These are phyloP conservation scores for Oryzias javanicus DNA, from an alignment of 2,113 vertebrate species.

Conservation along the genomic window DNA sequence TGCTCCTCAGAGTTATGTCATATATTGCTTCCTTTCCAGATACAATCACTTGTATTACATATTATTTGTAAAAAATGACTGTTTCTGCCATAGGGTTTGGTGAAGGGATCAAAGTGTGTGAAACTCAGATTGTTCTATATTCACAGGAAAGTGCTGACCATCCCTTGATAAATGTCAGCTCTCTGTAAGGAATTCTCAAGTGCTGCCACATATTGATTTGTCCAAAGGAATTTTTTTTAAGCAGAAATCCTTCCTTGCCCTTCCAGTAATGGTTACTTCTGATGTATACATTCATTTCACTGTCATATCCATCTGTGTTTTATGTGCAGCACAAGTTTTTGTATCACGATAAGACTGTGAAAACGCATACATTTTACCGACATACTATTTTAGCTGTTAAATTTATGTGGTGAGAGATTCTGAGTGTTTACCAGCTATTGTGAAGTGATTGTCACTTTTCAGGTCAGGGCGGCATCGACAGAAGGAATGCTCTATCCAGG, in stretches of 20 bases:
- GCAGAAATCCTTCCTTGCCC: conserved; percentile 31
- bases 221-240: conserved; percentile 59
- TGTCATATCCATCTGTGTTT: conserved; percentile 13
- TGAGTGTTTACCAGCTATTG: conserved; percentile 11
- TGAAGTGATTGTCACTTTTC: conserved; percentile 19
- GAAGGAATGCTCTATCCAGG: conserved; percentile 28
- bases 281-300: conserved; percentile 20
- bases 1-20: no score
- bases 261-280: conserved; percentile 32
- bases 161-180: conserved; percentile 69
- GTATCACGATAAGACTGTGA: conserved; percentile 4
- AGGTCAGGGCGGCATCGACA: conserved; percentile 16
- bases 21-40: no score
- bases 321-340: neutral
- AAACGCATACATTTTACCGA: conserved; percentile 17
- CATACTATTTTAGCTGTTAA: conserved; percentile 25
- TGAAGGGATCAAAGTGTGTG: conserved; percentile 20
- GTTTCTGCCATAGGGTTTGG: neutral
- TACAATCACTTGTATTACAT: no score
- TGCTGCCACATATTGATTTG: conserved; percentile 66
- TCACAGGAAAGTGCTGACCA: conserved; percentile 29
- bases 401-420: conserved; percentile 17
- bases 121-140: conserved; percentile 43
- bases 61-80: no score
- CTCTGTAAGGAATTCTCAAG: conserved; percentile 62